Percentiles rank a stretch among this genome's conserved stretches.
These are phyloP conservation scores for Eupristina koningsbergeri DNA, from an alignment of 1,140 invertebrate species.

Conservation along the genomic window DNA sequence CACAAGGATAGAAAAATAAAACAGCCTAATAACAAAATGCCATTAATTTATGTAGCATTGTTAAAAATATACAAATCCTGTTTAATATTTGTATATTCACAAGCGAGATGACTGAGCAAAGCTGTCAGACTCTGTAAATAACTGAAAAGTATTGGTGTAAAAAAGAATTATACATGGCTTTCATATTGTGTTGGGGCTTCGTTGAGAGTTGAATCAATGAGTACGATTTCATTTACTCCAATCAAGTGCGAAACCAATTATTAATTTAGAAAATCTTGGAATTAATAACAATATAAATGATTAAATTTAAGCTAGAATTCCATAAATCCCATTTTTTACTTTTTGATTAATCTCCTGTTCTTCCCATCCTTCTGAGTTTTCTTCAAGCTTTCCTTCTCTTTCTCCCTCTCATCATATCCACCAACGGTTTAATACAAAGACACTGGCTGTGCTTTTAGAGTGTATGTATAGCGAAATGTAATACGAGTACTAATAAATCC, in stretches of 20 bases:
- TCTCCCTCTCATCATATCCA: too few species aligned
- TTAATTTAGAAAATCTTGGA: background rate
- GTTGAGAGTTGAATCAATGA: background rate
- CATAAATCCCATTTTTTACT: background rate
- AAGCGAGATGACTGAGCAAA: background rate
- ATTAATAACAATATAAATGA: background rate
- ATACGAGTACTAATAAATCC: slow-evolving; percentile 70
- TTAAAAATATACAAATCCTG: background rate
- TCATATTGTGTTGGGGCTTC: background rate
- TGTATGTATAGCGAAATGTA: slow-evolving; percentile 61
- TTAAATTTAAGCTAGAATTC: background rate
- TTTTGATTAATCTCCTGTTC: background rate
- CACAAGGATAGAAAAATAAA: too few species aligned
- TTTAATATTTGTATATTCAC: too few species aligned
- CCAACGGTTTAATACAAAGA: too few species aligned
- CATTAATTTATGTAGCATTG: background rate
- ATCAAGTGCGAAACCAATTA: background rate
- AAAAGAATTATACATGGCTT: too few species aligned
- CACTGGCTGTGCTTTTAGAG: background rate
- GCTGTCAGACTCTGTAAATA: background rate
- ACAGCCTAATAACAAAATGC: too few species aligned
- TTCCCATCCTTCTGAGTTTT: background rate
- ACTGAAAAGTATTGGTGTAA: too few species aligned
- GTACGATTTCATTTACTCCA: background rate
- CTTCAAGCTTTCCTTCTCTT: background rate